A percentile compares a stretch with the other conserved stretches of the same genome.
Evolutionary conservation across 2,797 vertebrate genomes (phyloP).

Genomic region (Typhlichthys eigenmanni): DNA sequence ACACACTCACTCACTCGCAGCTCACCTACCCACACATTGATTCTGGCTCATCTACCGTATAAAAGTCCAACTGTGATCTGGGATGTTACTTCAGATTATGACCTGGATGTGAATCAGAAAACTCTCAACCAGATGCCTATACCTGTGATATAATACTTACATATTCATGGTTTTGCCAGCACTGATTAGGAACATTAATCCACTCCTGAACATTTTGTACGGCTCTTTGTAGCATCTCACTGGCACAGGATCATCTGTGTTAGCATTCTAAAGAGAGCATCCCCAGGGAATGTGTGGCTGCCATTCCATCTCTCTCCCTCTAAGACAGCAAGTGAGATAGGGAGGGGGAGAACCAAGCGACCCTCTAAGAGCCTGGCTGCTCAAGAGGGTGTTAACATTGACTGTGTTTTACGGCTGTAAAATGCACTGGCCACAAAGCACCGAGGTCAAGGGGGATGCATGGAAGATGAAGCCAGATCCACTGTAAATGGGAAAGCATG

Average conservation of each 20-base stretch:
- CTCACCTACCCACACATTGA: background rate
- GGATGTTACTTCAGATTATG: constrained; percentile 6
- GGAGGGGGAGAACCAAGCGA: constrained; percentile 36
- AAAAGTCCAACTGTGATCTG: background rate
- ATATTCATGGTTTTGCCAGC: constrained; percentile 25
- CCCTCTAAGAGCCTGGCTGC: constrained; percentile 40
- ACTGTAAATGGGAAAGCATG: background rate
- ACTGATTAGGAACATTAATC: constrained; percentile 23
- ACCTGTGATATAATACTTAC: constrained; percentile 25
- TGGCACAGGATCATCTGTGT: constrained; percentile 42
- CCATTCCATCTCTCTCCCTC: constrained; percentile 12
- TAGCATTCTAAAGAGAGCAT: constrained; percentile 19
- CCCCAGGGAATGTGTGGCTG: constrained; percentile 6
- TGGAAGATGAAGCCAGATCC: background rate
- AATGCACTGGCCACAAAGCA: background rate
- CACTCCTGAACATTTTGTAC: constrained; percentile 28
- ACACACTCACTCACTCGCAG: constrained; percentile 12
- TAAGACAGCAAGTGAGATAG: constrained; percentile 33
- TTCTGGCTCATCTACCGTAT: background rate
- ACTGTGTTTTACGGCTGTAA: background rate
- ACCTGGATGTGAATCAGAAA: constrained; percentile 6
- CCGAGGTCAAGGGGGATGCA: background rate
- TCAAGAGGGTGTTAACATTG: constrained; percentile 26
- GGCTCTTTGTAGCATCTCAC: constrained; percentile 23
- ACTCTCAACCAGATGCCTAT: background rate